Conservation (phyloP, 1,140 invertebrate genomes). For the Diorhabda elongata region DNA sequence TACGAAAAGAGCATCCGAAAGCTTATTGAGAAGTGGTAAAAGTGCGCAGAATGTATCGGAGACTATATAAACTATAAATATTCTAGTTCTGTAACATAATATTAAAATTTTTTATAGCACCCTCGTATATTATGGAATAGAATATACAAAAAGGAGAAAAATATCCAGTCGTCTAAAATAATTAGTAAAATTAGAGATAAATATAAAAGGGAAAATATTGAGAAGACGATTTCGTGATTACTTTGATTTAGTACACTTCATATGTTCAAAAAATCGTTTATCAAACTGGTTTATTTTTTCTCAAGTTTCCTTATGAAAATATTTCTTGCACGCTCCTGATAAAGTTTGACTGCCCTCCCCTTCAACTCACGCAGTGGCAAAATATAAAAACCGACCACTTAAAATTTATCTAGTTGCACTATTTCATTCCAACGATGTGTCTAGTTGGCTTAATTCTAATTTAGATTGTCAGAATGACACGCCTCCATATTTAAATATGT, state of each 20-base stretch:
- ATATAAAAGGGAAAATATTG: no score
- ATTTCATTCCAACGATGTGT: slow-evolving; percentile 30
- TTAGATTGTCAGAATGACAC: slow-evolving; percentile 27
- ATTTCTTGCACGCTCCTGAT: neutral
- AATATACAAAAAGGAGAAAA: no score
- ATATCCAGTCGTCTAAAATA: no score
- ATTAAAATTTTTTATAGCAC: no score
- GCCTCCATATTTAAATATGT: slow-evolving; percentile 23
- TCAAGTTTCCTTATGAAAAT: neutral
- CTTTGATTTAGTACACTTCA: neutral
- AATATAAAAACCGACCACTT: slow-evolving; percentile 32
- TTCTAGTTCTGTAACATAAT: no score
- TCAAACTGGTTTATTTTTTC: neutral
- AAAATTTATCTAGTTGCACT: slow-evolving; percentile 29
- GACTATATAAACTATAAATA: no score
- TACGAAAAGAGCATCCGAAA: no score
- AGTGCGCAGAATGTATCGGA: no score
- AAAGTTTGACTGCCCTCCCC: neutral
- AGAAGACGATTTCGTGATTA: no score
- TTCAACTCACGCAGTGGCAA: slow-evolving; percentile 26
- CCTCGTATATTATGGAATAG: no score
- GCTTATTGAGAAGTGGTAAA: no score
- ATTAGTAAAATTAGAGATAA: no score
- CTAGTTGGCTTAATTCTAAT: slow-evolving; percentile 30
- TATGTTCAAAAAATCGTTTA: neutral